Base-by-base conservation (phyloP, 2,888 invertebrate genomes). In the Nephrocerus scutellatus region DNA sequence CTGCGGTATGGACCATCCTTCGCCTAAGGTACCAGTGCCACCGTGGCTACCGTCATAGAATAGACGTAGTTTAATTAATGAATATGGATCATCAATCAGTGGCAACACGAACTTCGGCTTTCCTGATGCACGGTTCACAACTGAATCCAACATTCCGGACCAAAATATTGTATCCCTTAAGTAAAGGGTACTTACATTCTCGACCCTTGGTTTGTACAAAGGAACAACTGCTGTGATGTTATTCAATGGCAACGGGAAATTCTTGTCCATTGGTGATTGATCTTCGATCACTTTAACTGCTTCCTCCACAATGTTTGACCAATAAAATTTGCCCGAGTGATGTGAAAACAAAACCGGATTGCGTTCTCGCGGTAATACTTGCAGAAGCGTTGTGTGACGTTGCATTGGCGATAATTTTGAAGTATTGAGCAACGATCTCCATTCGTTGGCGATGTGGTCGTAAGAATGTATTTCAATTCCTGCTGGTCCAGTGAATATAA, bases 401-500 rank as follows among this genome's bases (percentile, higher is more conserved):
- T 32, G 31, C 26, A 12, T 32, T 4, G 36, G 40, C 21, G 34
- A 25, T 2, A 35, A 3, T 12, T 5, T 21, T 15, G 34, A 24
- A 4, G 39, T 24, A 12, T 20, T 21, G 21, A 40, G 20, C 5
- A 35, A 8, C 3, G 18, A 6, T n/a, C 1, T 23, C 39, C 30
- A 30, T 10, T n/a, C 5, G 16, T 40, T 30, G 3, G 15, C 5
- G 14, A 20, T 12, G 9, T 25, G 20, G 5, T 36, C 20, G 18
- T 28, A 41, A 2, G 31, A 29, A 3, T 36, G 21, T 3, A 28
- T 36, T 18, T 30, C n/a, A 9, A 32, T 14, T 2, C 41, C 41
- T 29, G 7, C 29, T 1, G 41, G 41, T 7, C 41, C 41, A 3
- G 31, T 41, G n/a, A 36, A 41, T 5, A 36, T 8, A 26, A 41